Percentiles rank a stretch among this genome's conserved stretches.
phyloP scores from a whole-genome alignment of 2,113 vertebrate genomes.

The Accipiter virgatus region DNA sequence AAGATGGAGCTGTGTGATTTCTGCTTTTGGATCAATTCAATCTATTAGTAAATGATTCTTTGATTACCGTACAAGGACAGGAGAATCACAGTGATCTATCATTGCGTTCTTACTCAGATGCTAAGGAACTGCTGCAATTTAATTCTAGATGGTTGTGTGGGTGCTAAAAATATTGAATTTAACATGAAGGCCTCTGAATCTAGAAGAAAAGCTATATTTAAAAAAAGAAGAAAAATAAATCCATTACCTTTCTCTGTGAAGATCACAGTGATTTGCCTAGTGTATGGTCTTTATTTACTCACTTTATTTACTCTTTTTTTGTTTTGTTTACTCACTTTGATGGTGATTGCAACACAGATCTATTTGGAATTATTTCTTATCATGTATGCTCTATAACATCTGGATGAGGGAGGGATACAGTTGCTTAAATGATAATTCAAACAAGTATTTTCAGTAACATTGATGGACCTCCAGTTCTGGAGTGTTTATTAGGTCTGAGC shows the following conservation, averaged over 20 bases:
- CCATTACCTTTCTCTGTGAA: background rate
- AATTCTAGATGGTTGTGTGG: conserved; percentile 29
- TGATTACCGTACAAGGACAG: background rate
- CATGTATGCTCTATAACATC: conserved; percentile 9
- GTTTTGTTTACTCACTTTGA: background rate
- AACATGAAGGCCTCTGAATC: conserved; percentile 19
- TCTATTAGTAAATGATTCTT: background rate
- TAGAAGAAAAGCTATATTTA: background rate
- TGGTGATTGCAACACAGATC: conserved; percentile 9
- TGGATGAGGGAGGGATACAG: background rate
- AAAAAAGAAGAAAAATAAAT: background rate
- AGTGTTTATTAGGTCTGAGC: conserved; percentile 22
- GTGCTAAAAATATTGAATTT: conserved; percentile 52
- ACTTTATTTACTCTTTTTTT: background rate
- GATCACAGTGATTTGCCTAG: background rate
- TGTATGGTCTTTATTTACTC: background rate
- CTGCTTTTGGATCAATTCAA: background rate
- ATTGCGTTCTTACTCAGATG: conserved; percentile 34
- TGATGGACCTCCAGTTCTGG: background rate
- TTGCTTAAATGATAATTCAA: background rate
- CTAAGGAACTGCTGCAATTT: conserved; percentile 30
- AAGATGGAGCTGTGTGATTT: conserved; percentile 72
- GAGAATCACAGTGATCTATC: conserved; percentile 8
- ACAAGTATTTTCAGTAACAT: background rate
- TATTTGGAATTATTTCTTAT: conserved; percentile 15